Conservation (phyloP, 1,140 invertebrate genomes). For the Drosophila albomicans region DNA sequence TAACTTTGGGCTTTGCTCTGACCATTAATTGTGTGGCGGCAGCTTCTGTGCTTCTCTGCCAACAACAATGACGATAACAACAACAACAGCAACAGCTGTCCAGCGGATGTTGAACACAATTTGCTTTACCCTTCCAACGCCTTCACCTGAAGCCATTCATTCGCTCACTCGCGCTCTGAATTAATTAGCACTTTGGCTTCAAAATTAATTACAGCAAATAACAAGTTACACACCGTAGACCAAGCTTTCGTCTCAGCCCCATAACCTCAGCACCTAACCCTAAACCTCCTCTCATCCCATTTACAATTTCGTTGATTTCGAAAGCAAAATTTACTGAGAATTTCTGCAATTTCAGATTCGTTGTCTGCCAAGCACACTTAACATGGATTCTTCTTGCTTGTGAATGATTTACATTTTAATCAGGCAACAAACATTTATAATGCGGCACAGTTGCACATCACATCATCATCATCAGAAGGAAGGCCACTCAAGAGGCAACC, state of each 20-base stretch:
- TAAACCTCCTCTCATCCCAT: not conserved
- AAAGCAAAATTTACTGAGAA: slow-evolving; percentile 68
- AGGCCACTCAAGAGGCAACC: not conserved
- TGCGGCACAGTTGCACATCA: slow-evolving; percentile 36
- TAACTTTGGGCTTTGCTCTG: slow-evolving; percentile 30
- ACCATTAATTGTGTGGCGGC: slow-evolving; percentile 45
- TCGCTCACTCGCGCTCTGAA: slow-evolving; percentile 48
- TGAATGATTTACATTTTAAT: slow-evolving; percentile 71
- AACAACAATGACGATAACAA: slow-evolving; percentile 8
- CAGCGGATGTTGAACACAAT: slow-evolving; percentile 52
- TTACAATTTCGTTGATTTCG: slow-evolving; percentile 47
- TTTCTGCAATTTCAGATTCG: slow-evolving; percentile 52
- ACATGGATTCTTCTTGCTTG: slow-evolving; percentile 8
- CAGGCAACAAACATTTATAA: slow-evolving; percentile 39
- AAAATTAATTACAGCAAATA: slow-evolving; percentile 80
- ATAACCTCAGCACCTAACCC: not conserved
- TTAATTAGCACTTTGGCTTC: slow-evolving; percentile 77
- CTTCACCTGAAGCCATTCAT: slow-evolving; percentile 46
- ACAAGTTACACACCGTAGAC: slow-evolving; percentile 73
- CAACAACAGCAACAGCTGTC: slow-evolving; percentile 25
- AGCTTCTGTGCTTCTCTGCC: slow-evolving; percentile 40
- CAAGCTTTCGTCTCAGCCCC: slow-evolving; percentile 24
- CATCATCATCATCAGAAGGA: slow-evolving; percentile 1
- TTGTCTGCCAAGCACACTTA: slow-evolving; percentile 13
- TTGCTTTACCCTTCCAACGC: slow-evolving; percentile 41